These are phyloP conservation scores for Felis catus DNA, from an alignment of 2,113 vertebrate species.

Conservation along the genomic window F.catus_Fca126_mat1.0 CM031421.1:69186501-69187000, in stretches of 20 bases:
- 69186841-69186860: neutral
- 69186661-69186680: neutral
- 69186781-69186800: neutral
- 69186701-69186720: neutral
- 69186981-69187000: neutral
- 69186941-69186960: neutral
- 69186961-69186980: neutral
- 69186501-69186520: fast-evolving
- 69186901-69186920: neutral
- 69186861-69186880: neutral
- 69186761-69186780: neutral
- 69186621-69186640: neutral
- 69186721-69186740: neutral
- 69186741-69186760: neutral
- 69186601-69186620: neutral
- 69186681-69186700: neutral
- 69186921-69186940: neutral
- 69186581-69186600: neutral
- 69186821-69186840: neutral
- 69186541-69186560: neutral
- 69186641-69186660: neutral
- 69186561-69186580: neutral
- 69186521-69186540: neutral
- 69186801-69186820: neutral
- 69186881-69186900: neutral